Percentiles rank a stretch among this genome's conserved stretches.
Conservation (phyloP, 1,140 invertebrate genomes). For the Nixonia krombeini region DNA sequence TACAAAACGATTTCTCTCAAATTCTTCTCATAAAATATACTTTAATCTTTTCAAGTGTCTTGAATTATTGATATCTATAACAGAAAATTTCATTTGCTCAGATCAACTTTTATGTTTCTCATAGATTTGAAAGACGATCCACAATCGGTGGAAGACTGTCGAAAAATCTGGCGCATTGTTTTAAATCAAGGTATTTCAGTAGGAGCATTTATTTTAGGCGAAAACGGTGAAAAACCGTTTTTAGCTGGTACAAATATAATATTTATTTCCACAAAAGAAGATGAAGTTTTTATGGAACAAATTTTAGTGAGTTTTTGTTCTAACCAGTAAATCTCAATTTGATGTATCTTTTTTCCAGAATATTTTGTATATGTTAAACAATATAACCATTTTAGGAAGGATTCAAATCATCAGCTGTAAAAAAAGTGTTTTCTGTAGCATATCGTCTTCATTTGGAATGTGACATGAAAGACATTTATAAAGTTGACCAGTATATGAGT, state of each 20-base stretch:
- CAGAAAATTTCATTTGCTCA: neutral
- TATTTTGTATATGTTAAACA: no score
- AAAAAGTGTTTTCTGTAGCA: constrained; percentile 6
- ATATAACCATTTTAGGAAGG: constrained; percentile 8
- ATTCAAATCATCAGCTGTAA: constrained; percentile 5
- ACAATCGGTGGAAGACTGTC: constrained; percentile 25
- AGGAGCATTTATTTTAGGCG: constrained; percentile 52
- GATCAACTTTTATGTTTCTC: constrained; percentile 9
- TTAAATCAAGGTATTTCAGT: constrained; percentile 50
- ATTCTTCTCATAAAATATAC: constrained; percentile 8
- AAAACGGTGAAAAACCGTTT: constrained; percentile 43
- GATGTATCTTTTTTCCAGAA: no score
- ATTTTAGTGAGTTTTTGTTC: constrained; percentile 11
- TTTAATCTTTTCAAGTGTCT: neutral
- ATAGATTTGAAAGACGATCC: constrained; percentile 50
- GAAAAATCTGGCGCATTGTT: constrained; percentile 38
- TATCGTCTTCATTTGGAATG: constrained; percentile 7
- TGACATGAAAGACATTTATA: constrained; percentile 49
- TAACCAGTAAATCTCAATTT: neutral
- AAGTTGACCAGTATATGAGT: constrained; percentile 51
- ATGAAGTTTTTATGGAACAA: constrained; percentile 13
- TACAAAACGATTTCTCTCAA: no score
- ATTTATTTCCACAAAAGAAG: constrained; percentile 30
- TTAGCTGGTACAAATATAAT: constrained; percentile 56
- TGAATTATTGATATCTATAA: no score